Evolutionary conservation across 1,140 invertebrate species (phyloP).

Genomic region (Coenobita brevimanus): DNA sequence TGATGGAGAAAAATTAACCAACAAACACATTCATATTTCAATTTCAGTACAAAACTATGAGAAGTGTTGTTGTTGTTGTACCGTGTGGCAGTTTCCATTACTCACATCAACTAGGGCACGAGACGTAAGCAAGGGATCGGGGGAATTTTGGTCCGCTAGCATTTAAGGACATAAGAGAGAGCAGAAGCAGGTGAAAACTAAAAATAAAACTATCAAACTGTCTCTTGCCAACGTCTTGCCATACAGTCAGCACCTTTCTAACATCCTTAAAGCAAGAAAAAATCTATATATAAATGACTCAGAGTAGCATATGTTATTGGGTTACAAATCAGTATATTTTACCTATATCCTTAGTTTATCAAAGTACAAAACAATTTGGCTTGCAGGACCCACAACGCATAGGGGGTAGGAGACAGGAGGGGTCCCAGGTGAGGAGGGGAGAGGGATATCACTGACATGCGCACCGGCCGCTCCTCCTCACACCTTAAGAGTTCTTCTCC

Average conservation of each 20-base stretch:
- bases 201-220: constrained; percentile 33
- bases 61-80: constrained; percentile 18
- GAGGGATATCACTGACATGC: constrained; percentile 1
- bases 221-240: constrained; percentile 60
- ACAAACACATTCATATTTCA: background rate
- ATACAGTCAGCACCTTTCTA: constrained; percentile 52
- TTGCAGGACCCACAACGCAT: constrained; percentile 14
- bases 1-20: constrained; percentile 20
- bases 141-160: constrained; percentile 61
- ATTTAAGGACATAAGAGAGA: constrained; percentile 31
- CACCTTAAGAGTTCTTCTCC: constrained; percentile 59
- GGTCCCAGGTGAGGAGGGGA: background rate
- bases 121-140: constrained; percentile 51
- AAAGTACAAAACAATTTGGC: constrained; percentile 67
- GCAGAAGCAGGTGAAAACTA: constrained; percentile 16
- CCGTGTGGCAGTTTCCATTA: constrained; percentile 48
- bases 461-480: background rate
- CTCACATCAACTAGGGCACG: background rate
- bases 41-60: background rate
- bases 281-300: constrained; percentile 22
- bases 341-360: constrained; percentile 62
- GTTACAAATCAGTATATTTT: constrained; percentile 62
- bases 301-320: constrained; percentile 54
- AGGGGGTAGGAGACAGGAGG: background rate
- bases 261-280: constrained; percentile 41